phyloP scores from a whole-genome alignment of 2,113 vertebrate species.

The Barnardius zonarius region DNA sequence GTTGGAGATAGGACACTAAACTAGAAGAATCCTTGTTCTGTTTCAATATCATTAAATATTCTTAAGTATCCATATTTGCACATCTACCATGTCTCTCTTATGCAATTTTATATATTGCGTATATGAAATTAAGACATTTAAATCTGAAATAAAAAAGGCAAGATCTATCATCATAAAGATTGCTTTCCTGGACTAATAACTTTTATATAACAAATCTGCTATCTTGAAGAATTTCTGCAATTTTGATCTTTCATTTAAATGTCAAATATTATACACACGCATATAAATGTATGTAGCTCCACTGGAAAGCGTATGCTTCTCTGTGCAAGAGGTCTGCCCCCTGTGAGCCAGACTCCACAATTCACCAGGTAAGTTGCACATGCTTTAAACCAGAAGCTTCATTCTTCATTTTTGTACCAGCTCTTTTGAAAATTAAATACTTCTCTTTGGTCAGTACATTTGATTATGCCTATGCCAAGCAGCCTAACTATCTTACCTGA shows the following conservation, averaged over 20 bases:
- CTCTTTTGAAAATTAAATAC: neutral
- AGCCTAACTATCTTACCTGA: neutral
- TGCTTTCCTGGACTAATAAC: neutral
- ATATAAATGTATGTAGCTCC: neutral
- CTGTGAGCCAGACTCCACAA: neutral
- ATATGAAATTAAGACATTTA: neutral
- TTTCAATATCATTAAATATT: neutral
- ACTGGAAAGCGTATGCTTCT: neutral
- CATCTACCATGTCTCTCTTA: neutral
- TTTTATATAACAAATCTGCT: fast-evolving
- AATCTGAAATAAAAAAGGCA: neutral
- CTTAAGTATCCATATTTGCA: neutral
- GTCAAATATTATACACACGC: neutral
- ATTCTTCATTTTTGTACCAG: neutral
- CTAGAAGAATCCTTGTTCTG: neutral
- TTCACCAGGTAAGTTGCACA: neutral
- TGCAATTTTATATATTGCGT: neutral
- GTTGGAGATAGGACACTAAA: neutral
- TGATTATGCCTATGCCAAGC: neutral
- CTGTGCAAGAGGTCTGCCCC: neutral
- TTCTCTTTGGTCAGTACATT: neutral
- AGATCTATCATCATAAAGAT: neutral
- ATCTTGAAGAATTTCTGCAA: neutral
- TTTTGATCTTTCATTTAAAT: neutral
- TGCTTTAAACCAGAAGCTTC: neutral